Base-by-base conservation (phyloP, 2,113 vertebrate genomes). In the Henicopernis longicauda region DNA sequence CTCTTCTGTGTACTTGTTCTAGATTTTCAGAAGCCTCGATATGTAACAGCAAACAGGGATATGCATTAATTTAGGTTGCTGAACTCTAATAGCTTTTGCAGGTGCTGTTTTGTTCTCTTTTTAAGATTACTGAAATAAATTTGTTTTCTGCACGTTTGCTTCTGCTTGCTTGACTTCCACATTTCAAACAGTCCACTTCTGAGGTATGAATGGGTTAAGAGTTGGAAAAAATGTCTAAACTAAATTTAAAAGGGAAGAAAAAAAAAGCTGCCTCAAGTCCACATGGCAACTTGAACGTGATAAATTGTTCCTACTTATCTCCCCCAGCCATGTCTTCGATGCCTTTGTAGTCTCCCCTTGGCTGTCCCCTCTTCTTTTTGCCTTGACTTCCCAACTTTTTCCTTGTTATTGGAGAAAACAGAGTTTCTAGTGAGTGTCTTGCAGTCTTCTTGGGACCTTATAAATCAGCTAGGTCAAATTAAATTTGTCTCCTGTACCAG, bases 281-380 rank as follows among this genome's bases (percentile, higher is more conserved):
- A 34, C 29, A 62, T 3, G 4, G 65, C 20, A 82, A 16, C 54
- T 87, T 82, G 25, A 92, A 80, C 0, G 0, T 73, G 54, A 80
- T 93, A 91, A 93, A 50, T 91, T 59, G 78, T 71, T 82, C 17
- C 49, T 86, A 13, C 73, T 91, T 89, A 58, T 47, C 42, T 91
- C 54, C 85, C 36, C 57, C 44, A 82, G 45, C 27, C 11, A 1
- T 80, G 47, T 57, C 65, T 87, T 59, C 87, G 77, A 84, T 90
- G 69, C 65, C 44, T 95, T 78, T 91, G 70, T 86, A 85, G 62
- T 89, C 34, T 89, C 9, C 6, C 1, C 10, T 76, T 67, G n/a
- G 12, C 52, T 20, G 23, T 78, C 32, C 16, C 27, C 23, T 89
- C 50, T 63, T 62, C n/a, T 91, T n/a, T 69, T 95, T 84, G 25